A percentile compares a stretch with the other conserved stretches of the same genome.
phyloP scores from a whole-genome alignment of 2,888 invertebrate species.

The Tenthredo notha region DNA sequence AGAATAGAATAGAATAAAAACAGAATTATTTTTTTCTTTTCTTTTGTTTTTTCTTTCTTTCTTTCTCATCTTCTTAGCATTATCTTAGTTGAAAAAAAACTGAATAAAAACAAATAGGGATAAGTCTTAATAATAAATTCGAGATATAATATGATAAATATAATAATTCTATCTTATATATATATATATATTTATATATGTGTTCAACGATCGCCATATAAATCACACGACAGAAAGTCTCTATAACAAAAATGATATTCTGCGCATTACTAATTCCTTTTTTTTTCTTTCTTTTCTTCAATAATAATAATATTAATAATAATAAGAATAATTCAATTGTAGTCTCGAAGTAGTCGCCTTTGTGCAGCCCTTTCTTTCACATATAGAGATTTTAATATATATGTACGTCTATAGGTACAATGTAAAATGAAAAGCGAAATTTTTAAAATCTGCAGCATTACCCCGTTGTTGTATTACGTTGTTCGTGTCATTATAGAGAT shows the following conservation, averaged over 20 bases:
- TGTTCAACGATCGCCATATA: background rate
- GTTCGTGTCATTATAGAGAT: no score
- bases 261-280: background rate
- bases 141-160: background rate
- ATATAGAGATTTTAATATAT: background rate
- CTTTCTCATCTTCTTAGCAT: no score
- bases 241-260: background rate
- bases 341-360: background rate
- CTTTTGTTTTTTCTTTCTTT: no score
- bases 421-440: constrained; percentile 3
- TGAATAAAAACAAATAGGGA: background rate
- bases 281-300: background rate
- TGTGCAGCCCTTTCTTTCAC: background rate
- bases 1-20: background rate
- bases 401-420: background rate
- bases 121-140: background rate
- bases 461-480: background rate
- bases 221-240: background rate
- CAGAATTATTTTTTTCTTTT: background rate
- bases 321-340: background rate
- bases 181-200: no score
- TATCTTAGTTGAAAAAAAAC: background rate
- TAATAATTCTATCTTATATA: background rate
- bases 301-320: background rate
- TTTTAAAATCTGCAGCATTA: background rate